Evolutionary conservation across 1,140 invertebrate species (phyloP).

Genomic region (Bombus superbus): DNA sequence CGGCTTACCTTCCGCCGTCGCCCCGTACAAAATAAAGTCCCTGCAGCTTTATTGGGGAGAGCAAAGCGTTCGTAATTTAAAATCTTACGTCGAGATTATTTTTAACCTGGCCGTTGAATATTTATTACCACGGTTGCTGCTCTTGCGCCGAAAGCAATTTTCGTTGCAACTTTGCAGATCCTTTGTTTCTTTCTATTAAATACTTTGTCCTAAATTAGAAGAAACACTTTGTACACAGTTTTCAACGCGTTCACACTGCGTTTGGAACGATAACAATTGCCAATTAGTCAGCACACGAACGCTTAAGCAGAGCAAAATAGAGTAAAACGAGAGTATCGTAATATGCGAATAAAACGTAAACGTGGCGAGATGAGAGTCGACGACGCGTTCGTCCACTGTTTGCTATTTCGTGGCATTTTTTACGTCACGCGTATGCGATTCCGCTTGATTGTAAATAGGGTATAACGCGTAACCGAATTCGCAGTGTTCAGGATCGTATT

Average conservation of each 20-base stretch:
- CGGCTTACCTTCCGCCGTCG: background rate
- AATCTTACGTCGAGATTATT: background rate
- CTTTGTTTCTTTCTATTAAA: too few relatives aligned
- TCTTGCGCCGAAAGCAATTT: background rate
- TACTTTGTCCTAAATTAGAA: too few relatives aligned
- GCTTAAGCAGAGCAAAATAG: background rate
- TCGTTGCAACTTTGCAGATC: background rate
- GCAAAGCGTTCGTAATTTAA: background rate
- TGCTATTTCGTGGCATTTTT: background rate
- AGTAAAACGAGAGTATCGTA: too few relatives aligned
- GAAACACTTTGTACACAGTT: too few relatives aligned
- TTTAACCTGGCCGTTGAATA: background rate
- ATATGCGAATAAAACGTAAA: too few relatives aligned
- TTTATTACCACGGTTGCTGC: background rate
- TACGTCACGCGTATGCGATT: background rate
- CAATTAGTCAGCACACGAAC: background rate
- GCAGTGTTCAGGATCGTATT: background rate
- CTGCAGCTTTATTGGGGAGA: background rate
- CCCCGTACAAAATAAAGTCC: background rate
- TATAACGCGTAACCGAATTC: slow-evolving; percentile 27
- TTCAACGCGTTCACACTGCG: too few relatives aligned
- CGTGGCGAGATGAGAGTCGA: background rate
- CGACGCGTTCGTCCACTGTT: background rate
- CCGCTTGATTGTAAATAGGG: slow-evolving; percentile 27
- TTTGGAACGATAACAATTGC: background rate